These are phyloP conservation scores for Maconellicoccus hirsutus DNA, from an alignment of 1,140 invertebrate genomes.

Conservation along the genomic window DNA sequence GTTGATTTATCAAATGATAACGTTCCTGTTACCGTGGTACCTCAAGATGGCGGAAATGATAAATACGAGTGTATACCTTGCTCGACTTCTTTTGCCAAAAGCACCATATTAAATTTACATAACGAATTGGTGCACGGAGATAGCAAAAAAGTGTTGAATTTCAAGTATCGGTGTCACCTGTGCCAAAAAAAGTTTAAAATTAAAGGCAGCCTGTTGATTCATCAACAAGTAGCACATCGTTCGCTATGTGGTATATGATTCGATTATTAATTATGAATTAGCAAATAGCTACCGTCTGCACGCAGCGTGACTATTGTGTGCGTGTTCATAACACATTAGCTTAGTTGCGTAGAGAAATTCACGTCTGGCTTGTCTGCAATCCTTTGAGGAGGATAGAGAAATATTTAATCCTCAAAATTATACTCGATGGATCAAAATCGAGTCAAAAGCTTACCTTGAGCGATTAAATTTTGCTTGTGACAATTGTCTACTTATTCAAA, in stretches of 20 bases:
- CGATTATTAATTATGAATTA: neutral
- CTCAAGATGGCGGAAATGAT: neutral
- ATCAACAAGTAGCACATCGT: slow-evolving; percentile 61
- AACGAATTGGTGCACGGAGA: slow-evolving; percentile 53
- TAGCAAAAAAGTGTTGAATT: neutral
- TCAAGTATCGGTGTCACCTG: slow-evolving; percentile 54
- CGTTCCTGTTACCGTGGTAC: neutral
- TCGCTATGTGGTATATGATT: neutral
- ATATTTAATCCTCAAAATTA: no score
- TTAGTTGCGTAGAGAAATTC: no score
- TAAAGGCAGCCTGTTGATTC: slow-evolving; percentile 66
- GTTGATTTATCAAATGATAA: neutral
- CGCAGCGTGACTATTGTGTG: no score
- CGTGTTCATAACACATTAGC: no score
- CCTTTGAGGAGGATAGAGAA: no score
- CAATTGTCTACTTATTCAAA: no score
- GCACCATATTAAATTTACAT: slow-evolving; percentile 56
- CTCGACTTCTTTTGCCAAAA: slow-evolving; percentile 57
- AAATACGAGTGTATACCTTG: slow-evolving; percentile 21
- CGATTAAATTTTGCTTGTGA: no score
- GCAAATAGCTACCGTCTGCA: no score
- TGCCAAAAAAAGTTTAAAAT: slow-evolving; percentile 69
- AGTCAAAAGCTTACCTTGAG: no score
- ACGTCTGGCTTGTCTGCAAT: no score
- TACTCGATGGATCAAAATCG: no score